A percentile compares a stretch with the other conserved stretches of the same genome.
Evolutionary conservation across 2,888 invertebrate species (phyloP).

Genomic region (Druceiella hillmani): DNA sequence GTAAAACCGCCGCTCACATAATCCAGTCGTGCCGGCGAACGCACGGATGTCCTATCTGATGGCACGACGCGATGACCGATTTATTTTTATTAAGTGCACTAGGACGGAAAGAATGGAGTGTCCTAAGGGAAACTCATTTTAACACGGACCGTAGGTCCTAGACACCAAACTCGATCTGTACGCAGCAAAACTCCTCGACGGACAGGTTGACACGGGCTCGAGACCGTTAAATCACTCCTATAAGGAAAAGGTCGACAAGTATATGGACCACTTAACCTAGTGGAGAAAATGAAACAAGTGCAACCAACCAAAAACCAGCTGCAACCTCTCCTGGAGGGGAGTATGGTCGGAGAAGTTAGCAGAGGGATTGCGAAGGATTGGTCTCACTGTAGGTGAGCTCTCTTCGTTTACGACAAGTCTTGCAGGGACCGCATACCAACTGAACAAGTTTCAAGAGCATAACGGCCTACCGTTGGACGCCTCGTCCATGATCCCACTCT

Average conservation of each 20-base stretch:
- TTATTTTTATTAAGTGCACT: no score
- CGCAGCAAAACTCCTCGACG: slow-evolving; percentile 27
- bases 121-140: slow-evolving; percentile 25
- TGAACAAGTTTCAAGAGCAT: no score
- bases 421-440: no score
- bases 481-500: no score
- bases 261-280: slow-evolving; percentile 23
- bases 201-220: slow-evolving; percentile 29
- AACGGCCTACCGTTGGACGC: no score
- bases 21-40: slow-evolving; percentile 30
- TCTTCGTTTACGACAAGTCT: no score
- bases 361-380: no score
- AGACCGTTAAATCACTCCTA: slow-evolving; percentile 24
- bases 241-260: slow-evolving; percentile 23
- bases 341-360: no score
- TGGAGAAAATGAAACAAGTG: slow-evolving; percentile 19
- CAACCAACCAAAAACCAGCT: no score
- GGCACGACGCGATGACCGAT: slow-evolving; percentile 28
- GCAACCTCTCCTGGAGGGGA: no score
- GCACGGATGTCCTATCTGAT: slow-evolving; percentile 29
- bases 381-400: no score
- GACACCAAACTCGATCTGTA: slow-evolving; percentile 30
- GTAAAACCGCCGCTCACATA: slow-evolving; percentile 27
- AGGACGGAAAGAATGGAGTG: no score
- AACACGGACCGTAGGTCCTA: slow-evolving; percentile 24